Base-by-base conservation (phyloP, 2,113 vertebrate genomes). In the Vicugna pacos region DNA sequence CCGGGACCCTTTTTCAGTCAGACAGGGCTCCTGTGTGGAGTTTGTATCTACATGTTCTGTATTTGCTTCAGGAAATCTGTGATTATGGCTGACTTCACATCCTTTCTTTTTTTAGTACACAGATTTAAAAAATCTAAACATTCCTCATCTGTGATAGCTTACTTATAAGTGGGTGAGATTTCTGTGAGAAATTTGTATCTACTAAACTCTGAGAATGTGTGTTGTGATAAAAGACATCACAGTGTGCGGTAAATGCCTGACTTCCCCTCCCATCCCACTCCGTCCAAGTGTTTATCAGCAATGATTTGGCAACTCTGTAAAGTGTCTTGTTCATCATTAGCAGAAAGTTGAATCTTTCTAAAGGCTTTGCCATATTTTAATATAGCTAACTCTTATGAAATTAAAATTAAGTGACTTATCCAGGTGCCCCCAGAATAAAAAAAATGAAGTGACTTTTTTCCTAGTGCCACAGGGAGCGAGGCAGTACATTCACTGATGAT, bases 61-160 rank as follows among this genome's bases (percentile, higher is more conserved):
- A 8, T 94, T 91, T 86, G 85, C 30, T 73, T 87, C 30, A 62
- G 60, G 24, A 92, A 75, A 79, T 87, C 54, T 76, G 54, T 92
- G 72, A 79, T 15, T 89, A 38, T 69, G 65, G 32, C 11, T 82
- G 38, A 67, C 38, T 95, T 86, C 69, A 48, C 56, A 48, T 4
- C 0, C 26, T 22, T 73, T 32, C 28, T 8, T 58, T 26, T 76
- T 82, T 81, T 11, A 76, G 46, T 54, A 12, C 75, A 52, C 38
- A 42, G 42, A n/a, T n/a, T 65, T 80, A 72, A 17, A 54, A 72
- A 73, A 92, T 85, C 16, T n/a, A 56, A 79, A 6, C 64, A 56
- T 72, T 75, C 14, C 6, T 83, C 62, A 20, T 76, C 50, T 82
- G 38, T 70, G 48, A 20, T 62, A 58, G 52, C 38, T 83, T 86